These are phyloP conservation scores for Lophura nycthemera DNA, from an alignment of 2,113 vertebrate species.

Conservation along the genomic window DNA sequence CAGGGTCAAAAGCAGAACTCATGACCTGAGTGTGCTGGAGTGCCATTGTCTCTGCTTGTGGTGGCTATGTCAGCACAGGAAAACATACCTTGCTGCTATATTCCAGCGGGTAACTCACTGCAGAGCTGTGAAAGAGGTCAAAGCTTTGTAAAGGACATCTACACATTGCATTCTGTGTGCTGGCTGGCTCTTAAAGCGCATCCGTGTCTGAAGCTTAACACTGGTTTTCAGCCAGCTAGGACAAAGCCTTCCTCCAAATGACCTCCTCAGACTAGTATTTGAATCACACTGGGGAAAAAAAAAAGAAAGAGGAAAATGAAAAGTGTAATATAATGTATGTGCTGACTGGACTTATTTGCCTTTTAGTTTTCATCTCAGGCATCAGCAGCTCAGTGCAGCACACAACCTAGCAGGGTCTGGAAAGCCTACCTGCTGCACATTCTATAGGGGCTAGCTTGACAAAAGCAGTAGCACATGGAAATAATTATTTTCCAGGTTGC, in stretches of 20 bases:
- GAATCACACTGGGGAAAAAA: not conserved
- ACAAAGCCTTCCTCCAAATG: conserved; percentile 10
- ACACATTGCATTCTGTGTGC: not conserved
- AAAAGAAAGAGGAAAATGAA: not conserved
- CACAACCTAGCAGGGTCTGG: not conserved
- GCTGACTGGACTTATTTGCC: not conserved
- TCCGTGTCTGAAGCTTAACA: not conserved
- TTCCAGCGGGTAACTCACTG: not conserved
- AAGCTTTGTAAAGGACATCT: not conserved
- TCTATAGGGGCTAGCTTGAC: not conserved
- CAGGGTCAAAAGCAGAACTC: not conserved
- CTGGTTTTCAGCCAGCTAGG: not conserved
- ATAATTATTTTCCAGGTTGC: not conserved
- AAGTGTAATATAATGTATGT: not conserved
- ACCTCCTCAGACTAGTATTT: conserved; percentile 28
- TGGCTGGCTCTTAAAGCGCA: not conserved
- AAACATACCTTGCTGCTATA: not conserved
- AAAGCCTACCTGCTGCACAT: not conserved
- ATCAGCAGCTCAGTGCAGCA: not conserved
- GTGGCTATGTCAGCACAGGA: not conserved
- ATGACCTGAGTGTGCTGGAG: not conserved
- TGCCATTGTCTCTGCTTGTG: not conserved
- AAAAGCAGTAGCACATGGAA: not conserved
- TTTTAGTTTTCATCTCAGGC: not conserved
- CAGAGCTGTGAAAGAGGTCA: not conserved